Conservation (phyloP, 2,797 vertebrate genomes). For the Fringilla coelebs region DNA sequence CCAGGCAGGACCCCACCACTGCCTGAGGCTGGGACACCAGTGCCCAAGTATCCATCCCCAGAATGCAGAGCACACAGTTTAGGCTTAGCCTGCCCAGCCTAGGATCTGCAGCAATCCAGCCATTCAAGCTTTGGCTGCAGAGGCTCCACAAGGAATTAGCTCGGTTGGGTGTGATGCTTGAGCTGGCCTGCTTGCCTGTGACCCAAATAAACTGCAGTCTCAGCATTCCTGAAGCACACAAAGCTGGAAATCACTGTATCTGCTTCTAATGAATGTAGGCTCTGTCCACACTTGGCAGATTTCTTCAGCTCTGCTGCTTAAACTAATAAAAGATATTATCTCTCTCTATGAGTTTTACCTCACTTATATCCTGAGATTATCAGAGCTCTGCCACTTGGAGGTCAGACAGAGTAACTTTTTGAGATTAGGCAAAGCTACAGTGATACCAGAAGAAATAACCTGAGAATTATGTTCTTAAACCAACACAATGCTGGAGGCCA, state of each 20-base stretch:
- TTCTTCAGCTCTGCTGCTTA: background rate
- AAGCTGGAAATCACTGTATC: constrained; percentile 1
- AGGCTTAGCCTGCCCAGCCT: background rate
- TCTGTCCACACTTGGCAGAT: constrained; percentile 24
- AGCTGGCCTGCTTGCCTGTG: background rate
- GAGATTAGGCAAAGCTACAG: background rate
- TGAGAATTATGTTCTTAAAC: background rate
- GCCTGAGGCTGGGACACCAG: background rate
- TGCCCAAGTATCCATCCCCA: rapidly evolving
- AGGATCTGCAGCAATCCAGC: background rate
- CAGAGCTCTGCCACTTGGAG: background rate
- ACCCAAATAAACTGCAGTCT: background rate
- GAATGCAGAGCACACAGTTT: background rate
- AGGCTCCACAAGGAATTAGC: background rate
- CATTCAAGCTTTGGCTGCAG: background rate
- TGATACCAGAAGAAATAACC: background rate
- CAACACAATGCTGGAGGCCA: background rate
- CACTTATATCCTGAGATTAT: background rate
- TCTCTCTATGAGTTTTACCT: background rate
- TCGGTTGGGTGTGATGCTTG: background rate
- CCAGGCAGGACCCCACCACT: background rate
- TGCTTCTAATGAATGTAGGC: constrained; percentile 17
- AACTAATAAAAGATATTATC: constrained; percentile 17
- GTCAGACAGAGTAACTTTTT: background rate
- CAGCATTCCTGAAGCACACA: constrained; percentile 4